Evolutionary conservation across 1,140 invertebrate genomes (phyloP), one percentile per base, ranked within the genome.

Genomic region (Coenobita brevimanus): DNA sequence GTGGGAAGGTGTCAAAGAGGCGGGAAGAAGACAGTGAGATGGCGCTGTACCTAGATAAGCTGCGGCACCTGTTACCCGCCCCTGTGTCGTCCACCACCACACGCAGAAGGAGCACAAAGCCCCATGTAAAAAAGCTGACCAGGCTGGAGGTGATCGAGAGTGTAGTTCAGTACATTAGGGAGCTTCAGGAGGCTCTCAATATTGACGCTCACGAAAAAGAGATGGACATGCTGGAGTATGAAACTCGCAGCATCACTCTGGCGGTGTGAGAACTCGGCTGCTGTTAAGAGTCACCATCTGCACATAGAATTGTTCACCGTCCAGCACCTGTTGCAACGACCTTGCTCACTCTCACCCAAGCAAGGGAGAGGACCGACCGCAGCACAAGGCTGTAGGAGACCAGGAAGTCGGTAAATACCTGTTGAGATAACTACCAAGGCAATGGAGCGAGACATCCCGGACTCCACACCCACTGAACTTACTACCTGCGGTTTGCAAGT

Each of bases 201-300:
- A 87, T 87, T 30, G 83, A 86, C 60, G 83, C 79, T 15, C 83
- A 86, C 84, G 84, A 79, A 41, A 57, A 76, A 15, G 84, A 87
- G 43, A 87, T 87, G 84, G 84, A 87, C 84, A 41, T 87, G 27
- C 78, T 87, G 6, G 84, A 87, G 76, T 87, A 81, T 76, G 84
- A 87, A 33, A 87, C 84, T 21, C 79, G 75, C 46, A 87, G 84
- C 64, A 87, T 87, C 62, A 87, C 84, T 46, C 84, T 87, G 46
- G 84, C 84, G 46, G 84, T 76, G 84, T 87, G 84, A 87, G 76
- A 30, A 41, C 13, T 30, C 33, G 57, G 33, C 36, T 38, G 57
- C 15, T 30, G 82, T 64, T 21, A n/a, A 75, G 82, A 85, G 82
- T 85, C 71, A 76, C 82, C 82, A 13, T 27, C 2, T 82, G 80